Evolutionary conservation across 1,140 invertebrate species (phyloP).

Genomic region (Conus betulinus): DNA sequence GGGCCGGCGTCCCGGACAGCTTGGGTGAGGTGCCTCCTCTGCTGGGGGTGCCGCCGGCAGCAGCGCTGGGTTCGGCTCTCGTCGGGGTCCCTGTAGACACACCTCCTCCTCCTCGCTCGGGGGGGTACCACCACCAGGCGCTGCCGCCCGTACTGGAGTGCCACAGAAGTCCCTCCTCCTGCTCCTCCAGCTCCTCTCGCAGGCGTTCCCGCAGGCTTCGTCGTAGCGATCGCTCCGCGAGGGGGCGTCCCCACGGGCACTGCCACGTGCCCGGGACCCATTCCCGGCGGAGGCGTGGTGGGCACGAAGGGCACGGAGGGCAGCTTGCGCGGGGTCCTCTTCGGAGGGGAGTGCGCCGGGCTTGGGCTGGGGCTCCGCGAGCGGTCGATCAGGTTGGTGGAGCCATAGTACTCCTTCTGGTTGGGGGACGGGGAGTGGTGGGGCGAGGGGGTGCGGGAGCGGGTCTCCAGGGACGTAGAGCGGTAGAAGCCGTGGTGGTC

Average conservation of each 20-base stretch:
- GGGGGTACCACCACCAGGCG: neutral
- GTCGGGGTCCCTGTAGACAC: neutral
- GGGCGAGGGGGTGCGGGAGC: constrained; percentile 88
- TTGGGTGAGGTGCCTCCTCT: neutral
- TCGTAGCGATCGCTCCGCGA: neutral
- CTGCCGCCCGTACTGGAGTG: neutral
- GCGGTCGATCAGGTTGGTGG: constrained; percentile 76
- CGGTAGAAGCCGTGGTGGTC: constrained; percentile 62
- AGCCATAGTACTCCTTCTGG: constrained; percentile 76
- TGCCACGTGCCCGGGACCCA: constrained; percentile 22
- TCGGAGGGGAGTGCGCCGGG: constrained; percentile 86
- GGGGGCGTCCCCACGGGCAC: neutral
- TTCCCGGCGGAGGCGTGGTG: constrained; percentile 19
- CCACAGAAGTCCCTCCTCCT: neutral
- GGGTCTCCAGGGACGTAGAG: constrained; percentile 74
- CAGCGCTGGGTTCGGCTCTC: neutral
- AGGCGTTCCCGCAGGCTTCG: neutral
- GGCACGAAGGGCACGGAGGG: constrained; percentile 54
- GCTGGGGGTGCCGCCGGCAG: neutral
- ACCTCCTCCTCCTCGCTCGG: neutral
- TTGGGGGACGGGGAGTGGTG: constrained; percentile 81
- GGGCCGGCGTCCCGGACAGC: neutral
- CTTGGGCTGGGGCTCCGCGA: constrained; percentile 74
- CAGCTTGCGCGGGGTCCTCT: constrained; percentile 79
- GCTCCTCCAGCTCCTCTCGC: neutral